Evolutionary conservation across 2,797 vertebrate species (phyloP).

Genomic region (Thalassophryne amazonica): DNA sequence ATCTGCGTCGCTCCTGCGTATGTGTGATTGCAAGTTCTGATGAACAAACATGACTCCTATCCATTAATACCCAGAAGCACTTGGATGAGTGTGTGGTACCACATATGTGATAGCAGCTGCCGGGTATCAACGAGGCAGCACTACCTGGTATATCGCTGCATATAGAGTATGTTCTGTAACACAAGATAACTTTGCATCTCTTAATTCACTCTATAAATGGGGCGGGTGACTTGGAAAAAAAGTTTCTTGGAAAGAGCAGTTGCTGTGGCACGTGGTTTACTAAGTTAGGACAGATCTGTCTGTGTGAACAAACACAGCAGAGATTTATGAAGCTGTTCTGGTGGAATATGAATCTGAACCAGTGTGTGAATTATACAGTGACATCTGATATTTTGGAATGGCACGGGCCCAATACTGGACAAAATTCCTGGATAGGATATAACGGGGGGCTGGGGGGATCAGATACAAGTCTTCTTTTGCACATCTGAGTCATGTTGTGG

Average conservation of each 20-base stretch:
- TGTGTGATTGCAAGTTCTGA: constrained; percentile 7
- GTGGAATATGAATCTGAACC: constrained; percentile 53
- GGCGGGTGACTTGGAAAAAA: constrained; percentile 18
- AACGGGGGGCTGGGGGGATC: too few species aligned
- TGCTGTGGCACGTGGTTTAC: constrained; percentile 31
- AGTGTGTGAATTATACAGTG: too few species aligned
- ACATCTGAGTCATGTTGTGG: too few species aligned
- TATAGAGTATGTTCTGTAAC: constrained; percentile 44
- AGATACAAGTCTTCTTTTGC: too few species aligned
- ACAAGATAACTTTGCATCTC: constrained; percentile 27
- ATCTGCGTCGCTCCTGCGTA: constrained; percentile 5
- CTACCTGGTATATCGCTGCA: constrained; percentile 15
- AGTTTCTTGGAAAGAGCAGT: constrained; percentile 63
- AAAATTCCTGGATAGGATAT: too few species aligned
- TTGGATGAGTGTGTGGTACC: constrained; percentile 27
- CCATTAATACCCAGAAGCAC: constrained; percentile 53
- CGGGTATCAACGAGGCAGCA: constrained; percentile 33
- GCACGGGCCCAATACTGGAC: too few species aligned
- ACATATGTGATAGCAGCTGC: constrained; percentile 51
- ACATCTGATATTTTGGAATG: too few species aligned
- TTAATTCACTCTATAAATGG: constrained; percentile 53
- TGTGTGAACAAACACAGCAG: constrained; percentile 4
- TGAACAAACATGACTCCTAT: constrained; percentile 41
- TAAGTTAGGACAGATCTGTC: constrained; percentile 73
- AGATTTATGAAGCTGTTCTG: constrained; percentile 70